phyloP scores from a whole-genome alignment of 2,797 vertebrate genomes.

The Micromesistius poutassou region DNA sequence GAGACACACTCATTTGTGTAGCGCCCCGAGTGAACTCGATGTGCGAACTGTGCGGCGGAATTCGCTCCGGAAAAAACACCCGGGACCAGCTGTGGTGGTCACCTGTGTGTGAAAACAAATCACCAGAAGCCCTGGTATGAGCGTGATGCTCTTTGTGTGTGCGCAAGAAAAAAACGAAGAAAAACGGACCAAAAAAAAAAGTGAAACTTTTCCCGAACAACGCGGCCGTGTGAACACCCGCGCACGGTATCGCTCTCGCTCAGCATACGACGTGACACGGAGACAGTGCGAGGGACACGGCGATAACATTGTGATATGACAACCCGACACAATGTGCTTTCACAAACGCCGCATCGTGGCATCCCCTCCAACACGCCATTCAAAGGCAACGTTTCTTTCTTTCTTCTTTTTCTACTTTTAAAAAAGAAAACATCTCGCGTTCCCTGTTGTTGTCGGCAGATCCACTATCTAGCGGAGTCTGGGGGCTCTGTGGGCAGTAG shows the following conservation, averaged over 20 bases:
- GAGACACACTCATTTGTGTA: slow-evolving; percentile 68
- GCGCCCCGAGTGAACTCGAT: slow-evolving; percentile 56
- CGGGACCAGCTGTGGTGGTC: slow-evolving; percentile 28
- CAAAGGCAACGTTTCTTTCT: too few relatives aligned
- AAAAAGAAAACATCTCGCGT: too few relatives aligned
- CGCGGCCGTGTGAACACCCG: too few relatives aligned
- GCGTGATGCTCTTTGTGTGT: slow-evolving; percentile 6
- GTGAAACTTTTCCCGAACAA: too few relatives aligned
- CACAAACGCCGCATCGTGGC: neutral
- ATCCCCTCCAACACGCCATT: neutral
- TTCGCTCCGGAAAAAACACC: slow-evolving; percentile 49
- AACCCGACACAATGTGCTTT: neutral
- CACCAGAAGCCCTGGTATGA: slow-evolving; percentile 6
- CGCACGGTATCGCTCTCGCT: too few relatives aligned
- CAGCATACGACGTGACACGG: too few relatives aligned
- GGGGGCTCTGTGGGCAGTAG: slow-evolving; percentile 31
- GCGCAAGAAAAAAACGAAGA: too few relatives aligned
- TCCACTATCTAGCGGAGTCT: slow-evolving; percentile 35
- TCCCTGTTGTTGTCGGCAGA: slow-evolving; percentile 39
- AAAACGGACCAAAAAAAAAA: too few relatives aligned
- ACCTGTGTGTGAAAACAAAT: slow-evolving; percentile 36
- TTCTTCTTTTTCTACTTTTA: too few relatives aligned
- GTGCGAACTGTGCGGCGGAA: slow-evolving; percentile 50
- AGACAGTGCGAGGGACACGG: too few relatives aligned
- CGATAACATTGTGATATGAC: too few relatives aligned